Evolutionary conservation across 1,140 invertebrate genomes (phyloP), one percentile per base, ranked within the genome.

Genomic region (Reticulitermes speratus): DNA sequence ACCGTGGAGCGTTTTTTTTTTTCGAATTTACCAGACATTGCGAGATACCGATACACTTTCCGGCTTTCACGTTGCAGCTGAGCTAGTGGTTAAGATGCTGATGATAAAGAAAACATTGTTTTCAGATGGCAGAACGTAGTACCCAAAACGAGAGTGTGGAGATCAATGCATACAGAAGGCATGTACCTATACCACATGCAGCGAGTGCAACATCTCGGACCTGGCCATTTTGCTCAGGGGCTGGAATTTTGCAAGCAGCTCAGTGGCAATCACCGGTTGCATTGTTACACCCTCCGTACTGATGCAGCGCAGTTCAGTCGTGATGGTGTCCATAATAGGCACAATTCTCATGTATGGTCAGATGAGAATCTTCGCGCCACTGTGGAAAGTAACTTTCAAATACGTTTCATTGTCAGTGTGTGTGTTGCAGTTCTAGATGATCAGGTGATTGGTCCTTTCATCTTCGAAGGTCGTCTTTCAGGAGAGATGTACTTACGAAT

Each of bases 311-410:
- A 48, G 2, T 85, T 85, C 84, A 85, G 38, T 12, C 14, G 52
- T 25, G 84, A 44, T 59, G 84, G 84, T 23, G 52, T 85, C 25
- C 65, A 75, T 23, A 85, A 85, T 19, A 55, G 14, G 55, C 30
- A 59, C 55, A 83, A 9, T 7, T 38, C 82, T 19, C 82, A 83
- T 83, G 82, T 19, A 7, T 83, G 44, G 82, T 14, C 82, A 19
- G 32, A 19, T 19, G 32, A 83, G 1, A 83, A 9, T 83, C 82
- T 7, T 7, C 82, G 6, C 44, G 82, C 44, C 25, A 83, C 32
- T 14, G 25, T 83, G 82, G 44, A 83, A 5, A 83, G 9, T 83
- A 83, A 83, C 25, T 83, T 25, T 83, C 82, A 83, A 83, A 14
- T 16, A 14, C 12, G 82, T 14, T 83, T 83, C 25, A 14, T 19